Conservation (phyloP, 2,113 vertebrate species). For the Salminus brasiliensis region DNA sequence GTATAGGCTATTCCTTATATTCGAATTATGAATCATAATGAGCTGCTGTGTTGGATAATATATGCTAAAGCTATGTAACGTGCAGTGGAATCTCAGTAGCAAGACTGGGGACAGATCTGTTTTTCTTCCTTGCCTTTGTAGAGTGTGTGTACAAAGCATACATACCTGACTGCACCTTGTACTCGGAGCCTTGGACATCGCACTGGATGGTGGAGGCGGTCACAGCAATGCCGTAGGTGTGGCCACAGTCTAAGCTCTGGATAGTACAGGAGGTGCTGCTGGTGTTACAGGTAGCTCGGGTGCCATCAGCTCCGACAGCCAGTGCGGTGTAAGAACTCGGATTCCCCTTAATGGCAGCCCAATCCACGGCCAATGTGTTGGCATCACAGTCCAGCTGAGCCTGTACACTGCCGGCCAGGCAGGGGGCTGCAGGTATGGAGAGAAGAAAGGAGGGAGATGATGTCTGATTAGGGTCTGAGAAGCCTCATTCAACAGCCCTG, state of each 20-base stretch:
- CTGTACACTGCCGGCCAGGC: conserved; percentile 66
- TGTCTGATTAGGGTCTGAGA: neutral
- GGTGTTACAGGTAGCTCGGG: conserved; percentile 59
- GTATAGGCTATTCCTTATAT: no score
- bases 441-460: neutral
- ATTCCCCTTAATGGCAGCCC: conserved; percentile 54
- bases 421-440: conserved; percentile 66
- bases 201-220: conserved; percentile 61
- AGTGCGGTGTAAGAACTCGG: conserved; percentile 63
- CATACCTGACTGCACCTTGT: conserved; percentile 72
- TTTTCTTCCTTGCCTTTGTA: no score
- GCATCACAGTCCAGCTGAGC: conserved; percentile 65
- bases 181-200: conserved; percentile 67
- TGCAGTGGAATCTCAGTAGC: neutral
- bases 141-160: neutral
- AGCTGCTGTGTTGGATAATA: neutral
- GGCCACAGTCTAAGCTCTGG: conserved; percentile 67
- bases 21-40: no score
- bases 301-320: conserved; percentile 65
- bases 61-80: neutral
- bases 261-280: conserved; percentile 66
- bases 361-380: conserved; percentile 70
- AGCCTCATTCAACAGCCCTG: no score
- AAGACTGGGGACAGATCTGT: no score
- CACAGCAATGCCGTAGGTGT: conserved; percentile 71